phyloP scores from a whole-genome alignment of 1,140 invertebrate genomes.

The Orussus abietinus region DNA sequence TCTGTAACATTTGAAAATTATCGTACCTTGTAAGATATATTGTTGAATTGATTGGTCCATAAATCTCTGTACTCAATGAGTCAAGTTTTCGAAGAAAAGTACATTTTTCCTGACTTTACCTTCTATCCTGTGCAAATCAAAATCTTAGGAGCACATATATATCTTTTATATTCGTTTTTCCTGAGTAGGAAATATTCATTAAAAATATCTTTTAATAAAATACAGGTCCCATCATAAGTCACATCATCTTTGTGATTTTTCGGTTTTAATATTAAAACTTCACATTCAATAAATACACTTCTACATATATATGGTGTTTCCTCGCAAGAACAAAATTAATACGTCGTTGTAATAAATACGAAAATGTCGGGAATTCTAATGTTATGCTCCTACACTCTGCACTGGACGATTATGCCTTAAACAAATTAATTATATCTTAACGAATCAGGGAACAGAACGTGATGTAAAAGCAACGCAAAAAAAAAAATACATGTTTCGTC shows the following conservation, averaged over 20 bases:
- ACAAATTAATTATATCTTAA: slow-evolving; percentile 2
- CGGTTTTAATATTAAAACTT: slow-evolving; percentile 13
- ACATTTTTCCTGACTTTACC: too few species aligned
- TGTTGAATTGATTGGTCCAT: too few species aligned
- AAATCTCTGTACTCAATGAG: too few species aligned
- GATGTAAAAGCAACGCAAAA: slow-evolving; percentile 4
- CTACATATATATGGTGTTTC: slow-evolving; percentile 10
- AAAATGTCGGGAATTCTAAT: slow-evolving; percentile 3
- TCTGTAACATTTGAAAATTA: too few species aligned
- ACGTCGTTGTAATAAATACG: slow-evolving; percentile 9
- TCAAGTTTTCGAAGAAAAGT: too few species aligned
- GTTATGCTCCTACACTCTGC: slow-evolving; percentile 2
- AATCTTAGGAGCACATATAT: too few species aligned
- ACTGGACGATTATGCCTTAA: slow-evolving; percentile 3
- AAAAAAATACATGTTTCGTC: too few species aligned
- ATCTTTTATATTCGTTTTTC: too few species aligned
- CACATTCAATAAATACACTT: slow-evolving; percentile 10
- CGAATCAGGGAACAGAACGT: neutral
- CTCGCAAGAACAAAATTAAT: slow-evolving; percentile 5
- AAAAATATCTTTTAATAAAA: neutral
- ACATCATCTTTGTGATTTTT: neutral
- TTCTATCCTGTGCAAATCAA: too few species aligned
- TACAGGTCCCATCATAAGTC: slow-evolving; percentile 1
- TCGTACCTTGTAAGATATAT: too few species aligned
- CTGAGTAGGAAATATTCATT: neutral